Conservation (phyloP, 2,888 invertebrate genomes). For the Muscina levida region DNA sequence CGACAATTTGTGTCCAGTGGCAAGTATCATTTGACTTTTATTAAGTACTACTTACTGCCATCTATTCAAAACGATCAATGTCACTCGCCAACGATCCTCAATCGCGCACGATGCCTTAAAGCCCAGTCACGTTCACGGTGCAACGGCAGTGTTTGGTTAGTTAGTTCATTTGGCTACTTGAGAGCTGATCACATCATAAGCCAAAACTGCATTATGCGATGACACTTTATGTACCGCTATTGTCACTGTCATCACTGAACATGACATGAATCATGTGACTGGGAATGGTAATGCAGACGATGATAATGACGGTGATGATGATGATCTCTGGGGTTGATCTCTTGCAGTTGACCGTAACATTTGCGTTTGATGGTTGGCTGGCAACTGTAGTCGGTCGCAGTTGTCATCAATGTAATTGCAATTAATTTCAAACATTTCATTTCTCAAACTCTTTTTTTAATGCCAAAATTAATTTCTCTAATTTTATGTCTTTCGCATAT, state of each 20-base stretch:
- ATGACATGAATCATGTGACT: slow-evolving; percentile 5
- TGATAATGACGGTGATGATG: slow-evolving; percentile 29
- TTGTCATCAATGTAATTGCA: slow-evolving; percentile 29
- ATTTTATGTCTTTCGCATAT: slow-evolving; percentile 58
- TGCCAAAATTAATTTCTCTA: slow-evolving; percentile 61
- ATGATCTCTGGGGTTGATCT: slow-evolving; percentile 47
- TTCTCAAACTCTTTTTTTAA: slow-evolving; percentile 30
- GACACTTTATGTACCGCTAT: slow-evolving; percentile 19
- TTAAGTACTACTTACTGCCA: slow-evolving; percentile 8
- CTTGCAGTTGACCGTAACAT: slow-evolving; percentile 54
- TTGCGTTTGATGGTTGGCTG: neutral
- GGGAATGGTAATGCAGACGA: too few relatives aligned
- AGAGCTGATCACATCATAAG: slow-evolving; percentile 5
- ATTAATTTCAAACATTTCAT: slow-evolving; percentile 23
- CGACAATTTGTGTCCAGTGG: slow-evolving; percentile 22
- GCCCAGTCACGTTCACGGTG: neutral
- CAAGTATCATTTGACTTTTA: slow-evolving; percentile 49
- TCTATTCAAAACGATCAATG: slow-evolving; percentile 1
- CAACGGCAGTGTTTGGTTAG: neutral
- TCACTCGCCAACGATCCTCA: slow-evolving; percentile 3
- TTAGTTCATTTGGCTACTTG: slow-evolving; percentile 22
- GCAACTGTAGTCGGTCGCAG: too few relatives aligned
- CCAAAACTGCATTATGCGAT: slow-evolving; percentile 8
- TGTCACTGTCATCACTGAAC: slow-evolving; percentile 17
- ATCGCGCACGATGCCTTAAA: neutral